Percentiles rank a stretch among this genome's conserved stretches.
Evolutionary conservation across 2,888 invertebrate genomes (phyloP).

Genomic region (Acanthoscelides obtectus): DNA sequence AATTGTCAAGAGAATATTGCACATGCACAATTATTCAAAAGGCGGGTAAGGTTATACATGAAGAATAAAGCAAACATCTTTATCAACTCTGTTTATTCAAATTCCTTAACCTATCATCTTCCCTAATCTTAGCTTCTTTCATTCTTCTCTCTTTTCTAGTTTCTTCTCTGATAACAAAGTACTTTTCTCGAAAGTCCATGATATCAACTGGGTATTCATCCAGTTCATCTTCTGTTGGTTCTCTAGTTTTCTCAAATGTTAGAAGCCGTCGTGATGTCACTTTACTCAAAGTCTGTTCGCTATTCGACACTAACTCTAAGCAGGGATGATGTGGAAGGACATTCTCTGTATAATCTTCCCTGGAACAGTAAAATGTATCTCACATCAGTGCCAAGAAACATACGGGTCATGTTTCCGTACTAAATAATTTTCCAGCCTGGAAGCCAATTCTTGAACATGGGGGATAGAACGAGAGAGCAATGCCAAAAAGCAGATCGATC

Average conservation of each 20-base stretch:
- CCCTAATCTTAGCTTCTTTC: constrained; percentile 42
- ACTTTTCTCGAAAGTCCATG: constrained; percentile 60
- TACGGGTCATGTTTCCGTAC: too few species aligned
- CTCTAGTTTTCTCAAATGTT: constrained; percentile 74
- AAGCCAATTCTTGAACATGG: too few species aligned
- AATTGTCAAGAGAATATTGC: too few species aligned
- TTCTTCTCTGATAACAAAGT: constrained; percentile 64
- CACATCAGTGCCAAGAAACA: too few species aligned
- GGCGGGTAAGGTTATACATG: too few species aligned
- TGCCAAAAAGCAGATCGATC: too few species aligned
- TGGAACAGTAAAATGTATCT: constrained; percentile 38
- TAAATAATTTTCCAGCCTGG: too few species aligned
- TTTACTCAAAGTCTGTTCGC: constrained; percentile 82
- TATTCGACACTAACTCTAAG: constrained; percentile 72
- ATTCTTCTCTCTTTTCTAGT: constrained; percentile 58
- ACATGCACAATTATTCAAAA: too few species aligned
- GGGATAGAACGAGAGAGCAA: too few species aligned
- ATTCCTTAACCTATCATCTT: constrained; percentile 29
- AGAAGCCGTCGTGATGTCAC: constrained; percentile 78
- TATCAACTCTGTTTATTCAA: background rate
- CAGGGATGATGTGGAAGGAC: constrained; percentile 79
- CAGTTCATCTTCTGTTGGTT: constrained; percentile 49
- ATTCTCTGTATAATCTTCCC: constrained; percentile 66
- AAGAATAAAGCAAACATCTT: too few species aligned
- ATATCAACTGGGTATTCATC: constrained; percentile 33